Evolutionary conservation across 2,888 invertebrate species (phyloP).

Genomic region (Matsumyia berberina): DNA sequence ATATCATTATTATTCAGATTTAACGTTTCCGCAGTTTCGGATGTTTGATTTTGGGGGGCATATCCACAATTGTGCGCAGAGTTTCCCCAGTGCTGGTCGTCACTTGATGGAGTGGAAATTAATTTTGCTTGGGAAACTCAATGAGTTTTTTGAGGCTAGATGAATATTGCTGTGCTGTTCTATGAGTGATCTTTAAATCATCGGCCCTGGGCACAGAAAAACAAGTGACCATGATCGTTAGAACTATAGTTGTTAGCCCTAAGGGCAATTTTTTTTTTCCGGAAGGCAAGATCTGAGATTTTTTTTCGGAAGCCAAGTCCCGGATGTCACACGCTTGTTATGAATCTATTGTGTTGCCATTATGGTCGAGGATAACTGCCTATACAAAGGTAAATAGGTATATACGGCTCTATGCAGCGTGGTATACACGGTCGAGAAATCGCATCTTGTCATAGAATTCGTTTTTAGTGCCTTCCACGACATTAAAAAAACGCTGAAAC

Average conservation of each 20-base stretch:
- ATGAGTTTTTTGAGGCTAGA: too few species aligned
- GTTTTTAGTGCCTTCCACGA: too few species aligned
- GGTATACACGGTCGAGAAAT: too few species aligned
- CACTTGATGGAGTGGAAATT: neutral
- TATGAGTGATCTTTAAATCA: neutral
- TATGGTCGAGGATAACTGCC: too few species aligned
- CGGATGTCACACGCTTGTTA: too few species aligned
- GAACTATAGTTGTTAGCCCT: neutral
- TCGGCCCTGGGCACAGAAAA: neutral
- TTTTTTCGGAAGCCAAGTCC: too few species aligned
- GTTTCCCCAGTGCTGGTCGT: neutral
- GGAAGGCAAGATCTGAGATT: too few species aligned
- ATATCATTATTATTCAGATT: conserved; percentile 46
- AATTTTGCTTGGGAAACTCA: neutral
- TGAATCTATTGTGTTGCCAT: too few species aligned
- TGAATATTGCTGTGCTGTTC: neutral
- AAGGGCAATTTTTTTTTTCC: neutral
- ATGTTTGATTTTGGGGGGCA: conserved; percentile 32
- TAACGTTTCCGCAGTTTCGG: conserved; percentile 37
- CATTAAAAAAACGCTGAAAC: too few species aligned
- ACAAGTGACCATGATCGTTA: neutral
- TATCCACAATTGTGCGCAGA: neutral
- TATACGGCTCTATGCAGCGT: too few species aligned
- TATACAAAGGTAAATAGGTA: too few species aligned
- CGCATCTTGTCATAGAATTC: too few species aligned